Base-by-base conservation (phyloP, 1,140 invertebrate genomes). In the Ceratina japonica region DNA sequence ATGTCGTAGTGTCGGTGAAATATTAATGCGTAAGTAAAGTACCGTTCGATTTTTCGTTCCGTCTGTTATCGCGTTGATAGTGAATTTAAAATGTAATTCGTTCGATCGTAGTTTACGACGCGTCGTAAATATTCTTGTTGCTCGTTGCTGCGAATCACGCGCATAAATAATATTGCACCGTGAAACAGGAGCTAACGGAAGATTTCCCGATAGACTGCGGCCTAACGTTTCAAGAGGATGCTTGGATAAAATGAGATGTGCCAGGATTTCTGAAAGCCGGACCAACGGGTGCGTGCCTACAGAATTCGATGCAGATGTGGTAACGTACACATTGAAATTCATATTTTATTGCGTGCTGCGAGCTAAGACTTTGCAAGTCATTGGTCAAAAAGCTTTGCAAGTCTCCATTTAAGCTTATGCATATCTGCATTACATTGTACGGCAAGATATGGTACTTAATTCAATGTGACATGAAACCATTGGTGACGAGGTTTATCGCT, bases 161-260 rank as follows among this genome's bases (percentile, higher is more conserved):
- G 18, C 68, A 75, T 79, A 79, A 83, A 83, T 84, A 79, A 83
- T 54, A 69, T 49, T 27, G 24, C n/a, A 4, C 59, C 13, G 22
- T 59, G 65, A 51, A 61, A 69, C 49, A 70, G 22, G 44, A 49
- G 56, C 70, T 54, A 83, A 27, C 79, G 24, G 70, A 82, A 74
- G 81, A 79, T 84, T 79, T 84, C 76, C 76, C 81, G 61, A 37
- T 64, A 76, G 71, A 58, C 68, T 58, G 15, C 22, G 16, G 59
- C 13, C 16, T 15, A 18, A 12, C 27, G 31, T 49, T 58, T 13
- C 31, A 79, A 74, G 52, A 70, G 22, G 59, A 69, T 56, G 61
- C 54, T 61, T 15, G 49, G n/a, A 24, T 16, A 20, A 54, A 54
- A 71, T 27, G 27, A 12, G 20, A 27, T 52, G 13, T 15, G 16